Evolutionary conservation across 2,888 invertebrate genomes (phyloP).

Genomic region (Agonum fuliginosum): DNA sequence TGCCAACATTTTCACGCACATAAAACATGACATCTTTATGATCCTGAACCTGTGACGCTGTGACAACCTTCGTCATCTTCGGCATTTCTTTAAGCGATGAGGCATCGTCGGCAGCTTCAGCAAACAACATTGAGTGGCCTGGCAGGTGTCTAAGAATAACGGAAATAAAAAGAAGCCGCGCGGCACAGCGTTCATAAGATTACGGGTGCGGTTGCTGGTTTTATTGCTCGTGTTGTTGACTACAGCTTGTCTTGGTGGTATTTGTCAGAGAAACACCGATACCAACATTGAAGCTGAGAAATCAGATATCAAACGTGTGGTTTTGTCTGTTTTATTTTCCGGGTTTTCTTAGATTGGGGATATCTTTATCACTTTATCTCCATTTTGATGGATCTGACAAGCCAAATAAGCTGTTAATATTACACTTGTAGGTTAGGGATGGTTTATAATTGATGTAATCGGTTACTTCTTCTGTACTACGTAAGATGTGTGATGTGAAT

Average conservation of each 20-base stretch:
- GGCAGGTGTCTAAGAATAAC: neutral
- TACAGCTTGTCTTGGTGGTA: neutral
- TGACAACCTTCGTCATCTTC: no score
- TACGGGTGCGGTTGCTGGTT: neutral
- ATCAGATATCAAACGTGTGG: neutral
- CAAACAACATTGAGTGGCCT: neutral
- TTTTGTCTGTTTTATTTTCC: neutral
- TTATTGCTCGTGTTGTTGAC: neutral
- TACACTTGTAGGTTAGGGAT: no score
- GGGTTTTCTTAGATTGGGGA: no score
- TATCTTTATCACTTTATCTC: no score
- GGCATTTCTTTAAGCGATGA: no score
- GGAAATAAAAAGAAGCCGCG: neutral
- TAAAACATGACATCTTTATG: neutral
- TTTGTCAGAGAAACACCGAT: conserved; percentile 12
- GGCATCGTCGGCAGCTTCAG: no score
- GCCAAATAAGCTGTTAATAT: no score
- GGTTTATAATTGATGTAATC: no score
- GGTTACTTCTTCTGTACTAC: no score
- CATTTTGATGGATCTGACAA: no score
- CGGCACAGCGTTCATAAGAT: conserved; percentile 9
- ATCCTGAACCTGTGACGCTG: neutral
- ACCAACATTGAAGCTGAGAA: neutral
- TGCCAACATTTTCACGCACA: no score
- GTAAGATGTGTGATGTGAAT: no score